A percentile compares a stretch with the other conserved stretches of the same genome.
phyloP scores from a whole-genome alignment of 2,888 invertebrate genomes.

The Itoplectis maculator region DNA sequence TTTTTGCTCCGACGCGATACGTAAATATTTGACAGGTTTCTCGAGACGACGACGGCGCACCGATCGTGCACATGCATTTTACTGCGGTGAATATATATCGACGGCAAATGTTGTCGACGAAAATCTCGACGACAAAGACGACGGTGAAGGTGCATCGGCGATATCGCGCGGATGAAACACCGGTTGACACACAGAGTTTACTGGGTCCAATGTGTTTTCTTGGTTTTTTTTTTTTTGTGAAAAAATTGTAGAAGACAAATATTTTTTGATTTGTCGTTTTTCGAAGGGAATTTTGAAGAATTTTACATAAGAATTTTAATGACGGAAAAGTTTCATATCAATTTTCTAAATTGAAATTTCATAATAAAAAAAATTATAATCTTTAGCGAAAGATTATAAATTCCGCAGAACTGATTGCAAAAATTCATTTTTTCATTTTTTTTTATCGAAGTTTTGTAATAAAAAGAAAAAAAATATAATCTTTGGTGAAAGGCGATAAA shows the following conservation, averaged over 20 bases:
- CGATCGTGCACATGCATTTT: slow-evolving; percentile 44
- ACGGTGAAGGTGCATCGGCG: slow-evolving; percentile 39
- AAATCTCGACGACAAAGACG: slow-evolving; percentile 33
- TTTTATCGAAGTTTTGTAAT: neutral
- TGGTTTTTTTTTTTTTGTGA: neutral
- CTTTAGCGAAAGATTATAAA: no score
- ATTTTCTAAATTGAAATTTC: no score
- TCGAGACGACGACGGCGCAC: slow-evolving; percentile 23
- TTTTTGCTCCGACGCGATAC: slow-evolving; percentile 44
- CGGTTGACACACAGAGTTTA: slow-evolving; percentile 15
- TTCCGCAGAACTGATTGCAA: no score
- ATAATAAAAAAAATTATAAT: no score
- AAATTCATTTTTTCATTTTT: neutral
- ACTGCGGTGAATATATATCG: slow-evolving; percentile 7
- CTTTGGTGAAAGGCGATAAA: no score
- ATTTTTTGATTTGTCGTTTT: no score
- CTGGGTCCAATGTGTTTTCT: neutral
- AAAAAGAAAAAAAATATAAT: no score
- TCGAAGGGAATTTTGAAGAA: no score
- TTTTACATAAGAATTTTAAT: no score
- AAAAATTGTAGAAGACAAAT: no score
- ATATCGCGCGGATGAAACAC: neutral
- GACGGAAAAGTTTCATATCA: no score
- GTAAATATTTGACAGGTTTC: slow-evolving; percentile 58
- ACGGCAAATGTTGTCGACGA: slow-evolving; percentile 36